phyloP scores from a whole-genome alignment of 2,888 invertebrate genomes.

The Himalopsyche tibetana region DNA sequence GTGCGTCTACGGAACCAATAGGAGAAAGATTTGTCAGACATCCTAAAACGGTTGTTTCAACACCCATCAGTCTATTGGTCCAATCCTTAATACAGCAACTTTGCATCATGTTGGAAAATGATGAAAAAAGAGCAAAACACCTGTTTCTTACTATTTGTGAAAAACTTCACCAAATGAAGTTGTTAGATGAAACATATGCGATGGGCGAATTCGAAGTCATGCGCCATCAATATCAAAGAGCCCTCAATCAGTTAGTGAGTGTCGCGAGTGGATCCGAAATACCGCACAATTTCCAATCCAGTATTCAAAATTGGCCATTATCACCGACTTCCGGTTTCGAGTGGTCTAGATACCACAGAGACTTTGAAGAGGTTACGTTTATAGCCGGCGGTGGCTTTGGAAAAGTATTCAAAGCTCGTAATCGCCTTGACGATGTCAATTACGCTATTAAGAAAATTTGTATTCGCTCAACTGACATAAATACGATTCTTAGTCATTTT shows the following conservation, averaged over 20 bases:
- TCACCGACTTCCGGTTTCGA: constrained; percentile 72
- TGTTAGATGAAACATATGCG: constrained; percentile 83
- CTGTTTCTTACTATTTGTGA: constrained; percentile 83
- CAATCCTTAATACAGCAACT: constrained; percentile 84
- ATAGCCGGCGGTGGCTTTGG: constrained; percentile 88
- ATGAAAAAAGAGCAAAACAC: constrained; percentile 77
- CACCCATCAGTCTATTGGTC: constrained; percentile 82
- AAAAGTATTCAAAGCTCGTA: constrained; percentile 84
- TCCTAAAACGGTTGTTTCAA: constrained; percentile 71
- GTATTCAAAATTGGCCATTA: constrained; percentile 74
- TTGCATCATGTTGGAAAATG: constrained; percentile 81
- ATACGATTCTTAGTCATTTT: constrained; percentile 81
- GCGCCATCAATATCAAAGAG: constrained; percentile 82
- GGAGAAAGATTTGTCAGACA: constrained; percentile 44
- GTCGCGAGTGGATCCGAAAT: constrained; percentile 78
- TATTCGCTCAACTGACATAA: constrained; percentile 80
- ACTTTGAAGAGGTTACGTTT: constrained; percentile 83
- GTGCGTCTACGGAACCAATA: constrained; percentile 52
- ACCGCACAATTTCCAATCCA: constrained; percentile 73
- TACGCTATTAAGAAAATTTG: constrained; percentile 89
- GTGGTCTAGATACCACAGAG: constrained; percentile 82
- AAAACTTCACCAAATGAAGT: constrained; percentile 81
- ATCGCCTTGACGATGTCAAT: constrained; percentile 85
- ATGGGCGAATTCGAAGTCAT: constrained; percentile 84
- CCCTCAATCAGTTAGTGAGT: constrained; percentile 80